Conservation (phyloP, 2,113 vertebrate species). For the Acrocephalus kingi region DNA sequence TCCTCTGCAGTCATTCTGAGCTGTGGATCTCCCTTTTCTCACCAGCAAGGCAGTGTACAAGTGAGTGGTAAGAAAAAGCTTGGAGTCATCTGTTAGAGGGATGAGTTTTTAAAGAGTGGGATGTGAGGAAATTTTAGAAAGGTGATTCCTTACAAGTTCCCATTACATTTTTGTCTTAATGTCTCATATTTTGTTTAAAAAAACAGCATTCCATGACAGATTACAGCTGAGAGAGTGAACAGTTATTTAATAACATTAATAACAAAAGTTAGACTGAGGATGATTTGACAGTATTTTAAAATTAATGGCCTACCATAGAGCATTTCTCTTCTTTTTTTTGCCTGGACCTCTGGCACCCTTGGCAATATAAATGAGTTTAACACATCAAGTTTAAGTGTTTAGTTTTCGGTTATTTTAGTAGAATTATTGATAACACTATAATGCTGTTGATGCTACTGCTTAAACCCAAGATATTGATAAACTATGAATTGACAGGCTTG, state of each 20-base stretch:
- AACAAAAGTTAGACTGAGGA: background rate
- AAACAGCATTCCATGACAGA: background rate
- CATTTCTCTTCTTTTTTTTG: background rate
- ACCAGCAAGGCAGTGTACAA: background rate
- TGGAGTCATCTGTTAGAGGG: background rate
- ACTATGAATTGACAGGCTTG: background rate
- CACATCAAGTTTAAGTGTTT: background rate
- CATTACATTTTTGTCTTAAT: background rate
- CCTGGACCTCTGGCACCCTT: background rate
- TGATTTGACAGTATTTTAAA: background rate
- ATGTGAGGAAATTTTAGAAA: constrained; percentile 31
- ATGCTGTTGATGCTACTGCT: background rate
- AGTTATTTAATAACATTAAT: background rate
- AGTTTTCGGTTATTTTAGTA: background rate
- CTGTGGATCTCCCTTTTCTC: background rate
- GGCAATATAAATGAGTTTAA: background rate
- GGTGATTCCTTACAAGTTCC: constrained; percentile 7
- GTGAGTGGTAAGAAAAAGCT: background rate
- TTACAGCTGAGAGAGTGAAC: background rate
- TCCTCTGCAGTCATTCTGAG: background rate
- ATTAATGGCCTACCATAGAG: background rate
- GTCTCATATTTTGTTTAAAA: background rate
- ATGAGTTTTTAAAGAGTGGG: background rate
- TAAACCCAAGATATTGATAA: background rate
- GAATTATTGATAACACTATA: background rate